These are phyloP conservation scores for Leptestheria dahalacensis DNA, from an alignment of 1,140 invertebrate genomes.

Conservation along the genomic window DNA sequence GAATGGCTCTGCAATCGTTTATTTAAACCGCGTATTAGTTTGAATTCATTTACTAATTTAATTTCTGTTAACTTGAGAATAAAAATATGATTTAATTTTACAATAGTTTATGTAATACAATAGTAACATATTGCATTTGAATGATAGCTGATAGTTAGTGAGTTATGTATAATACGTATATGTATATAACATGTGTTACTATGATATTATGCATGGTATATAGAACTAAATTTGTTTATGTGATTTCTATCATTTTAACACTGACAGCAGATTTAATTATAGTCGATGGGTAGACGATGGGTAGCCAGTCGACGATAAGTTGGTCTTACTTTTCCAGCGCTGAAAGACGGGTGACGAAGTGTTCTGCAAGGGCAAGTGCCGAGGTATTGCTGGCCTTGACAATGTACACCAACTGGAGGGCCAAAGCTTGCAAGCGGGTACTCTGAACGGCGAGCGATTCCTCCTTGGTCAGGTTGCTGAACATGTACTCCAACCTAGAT, in stretches of 20 bases:
- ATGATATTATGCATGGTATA: too few relatives aligned
- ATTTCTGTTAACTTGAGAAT: not conserved
- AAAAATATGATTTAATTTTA: constrained; percentile 12
- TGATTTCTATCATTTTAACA: too few relatives aligned
- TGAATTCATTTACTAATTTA: not conserved
- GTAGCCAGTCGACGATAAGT: too few relatives aligned
- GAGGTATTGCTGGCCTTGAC: constrained; percentile 43
- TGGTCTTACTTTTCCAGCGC: constrained; percentile 34
- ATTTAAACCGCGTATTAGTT: too few relatives aligned
- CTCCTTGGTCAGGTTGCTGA: constrained; percentile 54
- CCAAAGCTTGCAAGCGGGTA: constrained; percentile 64
- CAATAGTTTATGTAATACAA: too few relatives aligned
- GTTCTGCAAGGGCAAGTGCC: constrained; percentile 42
- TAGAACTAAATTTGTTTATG: too few relatives aligned
- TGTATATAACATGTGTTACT: too few relatives aligned
- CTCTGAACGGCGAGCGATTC: constrained; percentile 65
- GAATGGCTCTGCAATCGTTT: constrained; percentile 33
- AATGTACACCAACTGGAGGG: constrained; percentile 63
- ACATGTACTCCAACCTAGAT: constrained; percentile 54
- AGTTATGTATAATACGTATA: too few relatives aligned
- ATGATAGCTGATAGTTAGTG: too few relatives aligned
- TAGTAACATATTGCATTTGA: too few relatives aligned
- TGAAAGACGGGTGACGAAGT: constrained; percentile 44
- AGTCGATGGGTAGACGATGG: too few relatives aligned
- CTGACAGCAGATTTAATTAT: too few relatives aligned